Percentiles rank a stretch among this genome's conserved stretches.
Evolutionary conservation across 1,140 invertebrate species (phyloP).

Genomic region (Sarcophaga bullata): DNA sequence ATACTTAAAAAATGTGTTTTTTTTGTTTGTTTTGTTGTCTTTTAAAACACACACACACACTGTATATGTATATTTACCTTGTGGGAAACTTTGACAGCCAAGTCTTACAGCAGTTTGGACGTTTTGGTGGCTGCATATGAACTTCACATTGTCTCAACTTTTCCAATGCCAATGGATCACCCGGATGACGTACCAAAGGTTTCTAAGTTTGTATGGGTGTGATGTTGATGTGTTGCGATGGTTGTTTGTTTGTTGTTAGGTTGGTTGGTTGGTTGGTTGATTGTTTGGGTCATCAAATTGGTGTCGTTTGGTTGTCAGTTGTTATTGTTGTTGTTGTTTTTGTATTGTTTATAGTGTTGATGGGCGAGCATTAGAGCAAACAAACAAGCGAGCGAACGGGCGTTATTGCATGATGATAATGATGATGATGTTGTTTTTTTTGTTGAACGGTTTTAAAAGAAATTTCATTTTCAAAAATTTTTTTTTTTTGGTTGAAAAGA

Average conservation of each 20-base stretch:
- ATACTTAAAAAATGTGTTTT: too few species aligned
- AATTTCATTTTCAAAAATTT: too few species aligned
- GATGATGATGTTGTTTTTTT: not conserved
- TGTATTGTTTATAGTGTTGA: slow-evolving; percentile 6
- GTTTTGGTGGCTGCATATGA: slow-evolving; percentile 75
- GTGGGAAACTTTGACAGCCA: slow-evolving; percentile 93
- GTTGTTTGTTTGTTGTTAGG: slow-evolving; percentile 32
- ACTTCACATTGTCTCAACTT: slow-evolving; percentile 89
- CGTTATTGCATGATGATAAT: not conserved
- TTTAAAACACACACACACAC: not conserved
- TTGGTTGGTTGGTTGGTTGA: slow-evolving; percentile 15
- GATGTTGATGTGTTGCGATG: slow-evolving; percentile 35
- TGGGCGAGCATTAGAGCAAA: not conserved
- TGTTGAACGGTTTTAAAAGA: too few species aligned
- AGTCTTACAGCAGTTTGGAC: slow-evolving; percentile 85
- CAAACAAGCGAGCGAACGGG: too few species aligned
- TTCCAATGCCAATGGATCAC: slow-evolving; percentile 78
- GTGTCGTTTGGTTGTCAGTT: slow-evolving; percentile 45
- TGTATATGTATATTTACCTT: slow-evolving; percentile 54
- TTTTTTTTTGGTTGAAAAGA: not conserved
- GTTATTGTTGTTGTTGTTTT: slow-evolving; percentile 41
- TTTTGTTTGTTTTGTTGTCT: not conserved
- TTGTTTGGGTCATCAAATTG: slow-evolving; percentile 31
- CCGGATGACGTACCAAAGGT: slow-evolving; percentile 83
- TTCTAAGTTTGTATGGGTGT: slow-evolving; percentile 72